Base-by-base conservation (phyloP, 2,888 invertebrate genomes). In the Eretmocerus hayati region DNA sequence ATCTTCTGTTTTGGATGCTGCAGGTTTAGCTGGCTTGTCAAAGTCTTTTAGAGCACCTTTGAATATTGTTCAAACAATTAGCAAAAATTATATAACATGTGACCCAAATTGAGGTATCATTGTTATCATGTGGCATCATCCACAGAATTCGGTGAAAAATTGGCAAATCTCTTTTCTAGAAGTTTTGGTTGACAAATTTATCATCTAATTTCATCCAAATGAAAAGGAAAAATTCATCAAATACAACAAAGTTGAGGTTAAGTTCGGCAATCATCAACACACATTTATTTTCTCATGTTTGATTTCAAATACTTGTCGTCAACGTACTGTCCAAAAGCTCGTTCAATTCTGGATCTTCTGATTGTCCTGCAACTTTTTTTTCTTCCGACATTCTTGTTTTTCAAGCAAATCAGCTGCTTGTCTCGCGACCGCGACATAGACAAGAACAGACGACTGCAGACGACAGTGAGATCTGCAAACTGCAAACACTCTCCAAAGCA, bases 311-410 rank as follows among this genome's bases (percentile, higher is more conserved):
- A 26, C 6, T 26, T 26, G 6, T 26, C 6, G 26, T 6, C 8
- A 9, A 26, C 79, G 80, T 72, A 88, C 88, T 87, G 69, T 87
- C 83, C 57, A 88, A 72, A 59, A 88, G 75, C 57, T 86, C 84
- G 49, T 86, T 80, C 56, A 88, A 72, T 67, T 87, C 87, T 30
- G 82, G 77, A 61, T 87, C 85, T 22, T 72, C 72, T 6, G 72
- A 70, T 44, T 55, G 60, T 31, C 57, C 64, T 49, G 50, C 33
- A 19, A 46, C 47, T 37, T 64, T 63, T 49, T 64, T 62, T 16
- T 66, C 62, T 40, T 64, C 64, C 21, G 67, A 66, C 69, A 69
- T 69, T 53, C 55, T 62, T 19, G 38, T 41, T 9, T 41, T 15
- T 35, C 44, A 42, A 43, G 32, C 15, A 21, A 43, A 31, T 11